These are phyloP conservation scores for Otus sunia DNA, from an alignment of 2,113 vertebrate genomes.

Conservation along the genomic window DNA sequence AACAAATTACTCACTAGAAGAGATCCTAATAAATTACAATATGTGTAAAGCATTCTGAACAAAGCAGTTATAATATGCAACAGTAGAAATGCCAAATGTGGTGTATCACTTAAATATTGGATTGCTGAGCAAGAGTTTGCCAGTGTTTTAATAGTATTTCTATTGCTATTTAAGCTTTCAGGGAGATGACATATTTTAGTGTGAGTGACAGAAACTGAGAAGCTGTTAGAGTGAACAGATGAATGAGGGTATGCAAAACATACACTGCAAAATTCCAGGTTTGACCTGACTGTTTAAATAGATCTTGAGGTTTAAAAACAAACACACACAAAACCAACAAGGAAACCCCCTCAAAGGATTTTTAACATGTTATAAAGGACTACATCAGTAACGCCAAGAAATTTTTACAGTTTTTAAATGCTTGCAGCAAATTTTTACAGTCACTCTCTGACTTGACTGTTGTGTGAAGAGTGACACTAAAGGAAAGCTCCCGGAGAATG, in stretches of 20 bases:
- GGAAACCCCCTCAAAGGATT: not conserved
- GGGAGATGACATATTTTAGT: not conserved
- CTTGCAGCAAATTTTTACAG: not conserved
- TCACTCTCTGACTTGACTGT: not conserved
- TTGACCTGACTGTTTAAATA: not conserved
- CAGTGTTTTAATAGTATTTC: not conserved
- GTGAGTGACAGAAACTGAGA: not conserved
- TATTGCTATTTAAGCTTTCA: not conserved
- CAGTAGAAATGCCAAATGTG: not conserved
- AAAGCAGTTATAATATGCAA: not conserved
- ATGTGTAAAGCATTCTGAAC: not conserved
- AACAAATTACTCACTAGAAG: not conserved
- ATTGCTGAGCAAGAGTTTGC: not conserved
- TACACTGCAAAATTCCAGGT: not conserved
- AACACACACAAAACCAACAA: not conserved
- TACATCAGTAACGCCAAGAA: not conserved
- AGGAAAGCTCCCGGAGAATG: not conserved
- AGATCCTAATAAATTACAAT: not conserved
- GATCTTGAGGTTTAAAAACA: slow-evolving; percentile 7
- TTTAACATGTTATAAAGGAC: not conserved
- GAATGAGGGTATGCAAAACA: not conserved
- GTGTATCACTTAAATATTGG: not conserved
- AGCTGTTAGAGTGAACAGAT: not conserved
- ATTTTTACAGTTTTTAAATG: not conserved
- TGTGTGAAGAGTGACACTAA: fast-evolving